These are phyloP conservation scores for Motacilla alba DNA, from an alignment of 2,113 vertebrate species.

Conservation along the genomic window DNA sequence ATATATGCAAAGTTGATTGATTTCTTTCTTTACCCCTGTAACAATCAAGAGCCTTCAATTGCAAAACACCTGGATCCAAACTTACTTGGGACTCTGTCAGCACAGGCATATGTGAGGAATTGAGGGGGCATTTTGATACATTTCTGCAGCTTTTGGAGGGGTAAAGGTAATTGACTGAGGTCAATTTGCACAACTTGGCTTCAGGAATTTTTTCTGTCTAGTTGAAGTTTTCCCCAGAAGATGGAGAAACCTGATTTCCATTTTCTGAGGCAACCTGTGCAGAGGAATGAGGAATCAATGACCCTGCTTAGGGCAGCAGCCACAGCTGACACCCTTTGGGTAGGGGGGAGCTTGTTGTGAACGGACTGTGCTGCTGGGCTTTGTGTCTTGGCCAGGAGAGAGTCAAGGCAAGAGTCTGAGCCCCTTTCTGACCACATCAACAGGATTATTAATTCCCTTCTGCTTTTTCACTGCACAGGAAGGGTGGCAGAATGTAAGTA, in stretches of 20 bases:
- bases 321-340: not conserved
- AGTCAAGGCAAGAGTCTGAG: not conserved
- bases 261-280: not conserved
- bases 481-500: not conserved
- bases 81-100: not conserved
- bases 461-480: not conserved
- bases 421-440: not conserved
- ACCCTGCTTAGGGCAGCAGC: fast-evolving
- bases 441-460: not conserved
- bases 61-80: not conserved
- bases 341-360: not conserved
- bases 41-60: not conserved
- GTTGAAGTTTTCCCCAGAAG: not conserved
- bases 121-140: not conserved
- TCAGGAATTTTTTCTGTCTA: not conserved
- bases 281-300: not conserved
- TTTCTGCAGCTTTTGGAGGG: not conserved
- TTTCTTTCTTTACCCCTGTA: not conserved
- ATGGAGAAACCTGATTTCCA: not conserved
- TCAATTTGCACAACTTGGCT: not conserved
- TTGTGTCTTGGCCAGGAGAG: not conserved
- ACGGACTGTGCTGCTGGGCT: not conserved
- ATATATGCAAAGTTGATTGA: not conserved
- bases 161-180: not conserved
- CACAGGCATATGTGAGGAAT: not conserved